Evolutionary conservation across 1,140 invertebrate species (phyloP).

Genomic region (Radopholus similis): DNA sequence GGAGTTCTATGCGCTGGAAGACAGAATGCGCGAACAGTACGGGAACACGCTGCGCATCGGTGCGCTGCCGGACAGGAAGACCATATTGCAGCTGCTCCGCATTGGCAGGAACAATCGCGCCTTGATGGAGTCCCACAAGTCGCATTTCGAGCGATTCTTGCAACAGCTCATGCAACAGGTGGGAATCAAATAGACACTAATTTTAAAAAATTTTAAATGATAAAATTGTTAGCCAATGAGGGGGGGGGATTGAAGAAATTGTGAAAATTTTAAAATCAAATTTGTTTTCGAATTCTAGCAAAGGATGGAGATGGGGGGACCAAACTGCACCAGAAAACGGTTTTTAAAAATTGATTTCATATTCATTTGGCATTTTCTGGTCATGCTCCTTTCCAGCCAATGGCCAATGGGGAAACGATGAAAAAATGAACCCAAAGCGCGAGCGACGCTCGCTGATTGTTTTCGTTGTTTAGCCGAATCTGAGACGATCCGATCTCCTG

Average conservation of each 20-base stretch:
- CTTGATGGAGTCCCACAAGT: slow-evolving; percentile 32
- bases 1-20: slow-evolving; percentile 38
- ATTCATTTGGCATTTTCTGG: not conserved
- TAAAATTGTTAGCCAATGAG: too few relatives aligned
- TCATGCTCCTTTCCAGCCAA: not conserved
- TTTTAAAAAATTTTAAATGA: too few relatives aligned
- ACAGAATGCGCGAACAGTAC: slow-evolving; percentile 20
- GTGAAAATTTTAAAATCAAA: not conserved
- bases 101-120: slow-evolving; percentile 21
- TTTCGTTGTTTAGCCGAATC: slow-evolving; percentile 17
- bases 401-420: too few relatives aligned
- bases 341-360: not conserved
- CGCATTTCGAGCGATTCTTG: slow-evolving; percentile 33
- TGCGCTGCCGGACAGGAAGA: slow-evolving; percentile 37
- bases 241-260: too few relatives aligned
- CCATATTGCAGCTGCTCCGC: slow-evolving; percentile 17
- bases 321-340: too few relatives aligned
- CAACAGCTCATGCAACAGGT: slow-evolving; percentile 25
- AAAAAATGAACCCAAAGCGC: not conserved
- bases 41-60: slow-evolving; percentile 22
- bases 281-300: not conserved
- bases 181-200: not conserved
- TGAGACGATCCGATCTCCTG: slow-evolving; percentile 42
- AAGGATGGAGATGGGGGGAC: not conserved
- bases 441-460: too few relatives aligned